These are phyloP conservation scores for Drosophila picticornis DNA, from an alignment of 2,888 invertebrate species.

Conservation along the genomic window DNA sequence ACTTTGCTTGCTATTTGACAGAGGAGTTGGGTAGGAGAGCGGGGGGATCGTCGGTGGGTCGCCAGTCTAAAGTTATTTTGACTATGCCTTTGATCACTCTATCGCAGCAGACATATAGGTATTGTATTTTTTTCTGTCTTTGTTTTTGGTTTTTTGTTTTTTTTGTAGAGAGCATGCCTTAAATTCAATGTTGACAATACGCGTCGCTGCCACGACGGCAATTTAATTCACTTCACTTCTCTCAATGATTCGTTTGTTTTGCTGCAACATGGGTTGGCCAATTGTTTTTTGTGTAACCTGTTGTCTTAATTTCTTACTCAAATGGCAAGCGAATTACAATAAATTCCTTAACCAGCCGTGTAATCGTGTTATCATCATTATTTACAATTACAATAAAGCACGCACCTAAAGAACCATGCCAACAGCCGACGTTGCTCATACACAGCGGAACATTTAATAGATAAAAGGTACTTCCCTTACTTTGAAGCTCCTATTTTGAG, in stretches of 20 bases:
- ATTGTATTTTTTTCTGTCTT: background rate
- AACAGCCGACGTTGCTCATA: conserved; percentile 21
- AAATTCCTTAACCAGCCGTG: conserved; percentile 70
- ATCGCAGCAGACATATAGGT: conserved; percentile 17
- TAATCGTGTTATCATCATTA: conserved; percentile 75
- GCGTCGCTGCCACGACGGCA: conserved; percentile 30
- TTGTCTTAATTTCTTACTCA: conserved; percentile 66
- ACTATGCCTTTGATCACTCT: conserved; percentile 44
- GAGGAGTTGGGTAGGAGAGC: background rate
- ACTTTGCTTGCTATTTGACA: conserved; percentile 22
- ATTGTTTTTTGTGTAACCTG: conserved; percentile 37
- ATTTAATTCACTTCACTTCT: conserved; percentile 15
- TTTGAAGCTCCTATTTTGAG: background rate
- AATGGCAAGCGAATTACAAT: conserved; percentile 69
- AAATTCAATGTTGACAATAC: conserved; percentile 13
- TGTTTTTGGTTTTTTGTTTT: too few species aligned
- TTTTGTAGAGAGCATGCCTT: background rate
- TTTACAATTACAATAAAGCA: conserved; percentile 68
- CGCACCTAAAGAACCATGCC: conserved; percentile 6
- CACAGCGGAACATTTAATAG: conserved; percentile 31
- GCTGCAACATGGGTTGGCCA: conserved; percentile 22
- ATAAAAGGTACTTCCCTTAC: too few species aligned
- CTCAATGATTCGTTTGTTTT: conserved; percentile 26
- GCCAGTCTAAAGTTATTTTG: conserved; percentile 33
- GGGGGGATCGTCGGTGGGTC: background rate